phyloP scores from a whole-genome alignment of 2,888 invertebrate species.

The Iselma pallidipennis region DNA sequence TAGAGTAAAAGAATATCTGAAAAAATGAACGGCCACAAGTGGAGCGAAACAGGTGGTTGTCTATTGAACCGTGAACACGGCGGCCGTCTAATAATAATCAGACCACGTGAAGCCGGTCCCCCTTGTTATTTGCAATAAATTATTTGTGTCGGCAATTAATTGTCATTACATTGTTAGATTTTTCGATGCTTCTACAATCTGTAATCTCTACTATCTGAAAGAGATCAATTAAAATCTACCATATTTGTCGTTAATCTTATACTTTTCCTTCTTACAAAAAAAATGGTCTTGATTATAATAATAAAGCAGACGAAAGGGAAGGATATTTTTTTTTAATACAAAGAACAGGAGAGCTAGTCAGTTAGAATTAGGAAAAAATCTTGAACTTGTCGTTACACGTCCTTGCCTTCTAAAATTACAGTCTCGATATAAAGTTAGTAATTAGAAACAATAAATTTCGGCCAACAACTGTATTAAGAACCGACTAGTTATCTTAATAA shows the following conservation, averaged over 20 bases:
- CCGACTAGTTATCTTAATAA: constrained; percentile 21
- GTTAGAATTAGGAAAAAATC: background rate
- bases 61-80: constrained; percentile 40
- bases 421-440: constrained; percentile 16
- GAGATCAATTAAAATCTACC: background rate
- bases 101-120: constrained; percentile 30
- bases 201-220: background rate
- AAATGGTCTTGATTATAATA: background rate
- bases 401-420: constrained; percentile 26
- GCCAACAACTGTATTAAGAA: constrained; percentile 25
- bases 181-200: constrained; percentile 4
- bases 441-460: constrained; percentile 31
- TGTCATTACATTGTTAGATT: constrained; percentile 19
- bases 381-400: constrained; percentile 26
- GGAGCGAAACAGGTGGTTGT: constrained; percentile 39
- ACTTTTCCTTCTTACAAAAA: background rate
- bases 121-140: constrained; percentile 18
- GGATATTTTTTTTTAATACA: too few relatives aligned
- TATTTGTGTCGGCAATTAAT: constrained; percentile 18
- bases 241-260: background rate
- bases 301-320: background rate
- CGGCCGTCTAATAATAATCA: constrained; percentile 31
- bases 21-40: constrained; percentile 26
- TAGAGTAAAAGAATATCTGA: background rate
- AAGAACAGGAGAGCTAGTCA: too few relatives aligned